Percentiles rank a stretch among this genome's conserved stretches.
Conservation (phyloP, 2,888 invertebrate genomes). For the Bibio marci region DNA sequence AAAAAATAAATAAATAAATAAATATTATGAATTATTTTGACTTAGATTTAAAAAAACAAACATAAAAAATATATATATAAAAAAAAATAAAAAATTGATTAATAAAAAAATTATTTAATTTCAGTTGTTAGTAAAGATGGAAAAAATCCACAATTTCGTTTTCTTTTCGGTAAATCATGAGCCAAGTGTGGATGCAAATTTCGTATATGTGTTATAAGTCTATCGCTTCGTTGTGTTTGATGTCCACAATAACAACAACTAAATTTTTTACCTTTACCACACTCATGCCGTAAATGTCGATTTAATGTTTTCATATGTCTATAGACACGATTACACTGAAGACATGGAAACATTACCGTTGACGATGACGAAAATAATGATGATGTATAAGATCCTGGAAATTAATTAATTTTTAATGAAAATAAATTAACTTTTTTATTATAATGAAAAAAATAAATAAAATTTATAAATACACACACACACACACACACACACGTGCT, state of each 20-base stretch:
- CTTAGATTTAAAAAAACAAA: too few species aligned
- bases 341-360: constrained; percentile 21
- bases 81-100: too few species aligned
- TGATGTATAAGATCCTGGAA: neutral
- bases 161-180: constrained; percentile 5
- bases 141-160: neutral
- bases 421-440: too few species aligned
- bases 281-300: constrained; percentile 35
- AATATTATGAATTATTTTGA: too few species aligned
- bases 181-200: constrained; percentile 25
- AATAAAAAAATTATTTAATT: too few species aligned
- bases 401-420: neutral
- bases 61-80: too few species aligned
- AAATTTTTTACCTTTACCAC: constrained; percentile 33
- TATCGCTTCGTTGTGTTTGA: constrained; percentile 35
- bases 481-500: neutral
- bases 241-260: constrained; percentile 35
- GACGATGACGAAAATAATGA: neutral
- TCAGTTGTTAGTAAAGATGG: too few species aligned
- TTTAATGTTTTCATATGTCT: constrained; percentile 35
- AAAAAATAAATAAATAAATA: too few species aligned
- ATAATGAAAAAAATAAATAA: too few species aligned
- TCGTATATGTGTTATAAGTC: constrained; percentile 34
- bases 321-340: constrained; percentile 35
- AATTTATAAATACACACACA: too few species aligned